A percentile compares a stretch with the other conserved stretches of the same genome.
Conservation (phyloP, 2,888 invertebrate genomes). For the Calliopum simillimum region DNA sequence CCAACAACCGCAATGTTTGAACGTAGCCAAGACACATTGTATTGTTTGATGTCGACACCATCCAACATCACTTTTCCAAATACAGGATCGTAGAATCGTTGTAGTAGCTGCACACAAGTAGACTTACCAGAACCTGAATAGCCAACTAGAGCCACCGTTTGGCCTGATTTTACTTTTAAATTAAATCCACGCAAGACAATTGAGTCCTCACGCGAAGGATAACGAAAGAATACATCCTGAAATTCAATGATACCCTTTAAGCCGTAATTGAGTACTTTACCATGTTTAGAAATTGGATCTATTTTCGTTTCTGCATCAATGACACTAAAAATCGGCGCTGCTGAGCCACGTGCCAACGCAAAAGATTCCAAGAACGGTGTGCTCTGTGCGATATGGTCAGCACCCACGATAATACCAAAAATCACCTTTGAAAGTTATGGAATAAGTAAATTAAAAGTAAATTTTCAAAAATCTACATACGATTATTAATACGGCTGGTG, state of each 20-base stretch:
- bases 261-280: conserved; percentile 69
- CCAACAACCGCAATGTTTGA: conserved; percentile 85
- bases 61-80: conserved; percentile 71
- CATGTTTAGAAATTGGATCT: conserved; percentile 76
- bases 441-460: conserved; percentile 12
- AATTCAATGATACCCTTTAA: conserved; percentile 77
- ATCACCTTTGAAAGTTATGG: conserved; percentile 57
- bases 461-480: conserved; percentile 61
- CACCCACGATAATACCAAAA: conserved; percentile 81
- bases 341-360: conserved; percentile 77
- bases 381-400: conserved; percentile 79
- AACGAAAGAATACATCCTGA: conserved; percentile 75
- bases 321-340: conserved; percentile 78
- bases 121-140: conserved; percentile 85
- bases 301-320: conserved; percentile 80
- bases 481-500: conserved; percentile 77
- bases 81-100: conserved; percentile 74
- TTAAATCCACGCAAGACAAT: conserved; percentile 75
- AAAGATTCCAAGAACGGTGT: conserved; percentile 81
- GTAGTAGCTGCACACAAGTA: conserved; percentile 81
- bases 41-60: conserved; percentile 72
- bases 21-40: conserved; percentile 80
- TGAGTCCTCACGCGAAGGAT: conserved; percentile 81
- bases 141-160: conserved; percentile 79
- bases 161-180: conserved; percentile 72